Conservation (phyloP, 2,888 invertebrate species). For the Drosophila koepferae region DNA sequence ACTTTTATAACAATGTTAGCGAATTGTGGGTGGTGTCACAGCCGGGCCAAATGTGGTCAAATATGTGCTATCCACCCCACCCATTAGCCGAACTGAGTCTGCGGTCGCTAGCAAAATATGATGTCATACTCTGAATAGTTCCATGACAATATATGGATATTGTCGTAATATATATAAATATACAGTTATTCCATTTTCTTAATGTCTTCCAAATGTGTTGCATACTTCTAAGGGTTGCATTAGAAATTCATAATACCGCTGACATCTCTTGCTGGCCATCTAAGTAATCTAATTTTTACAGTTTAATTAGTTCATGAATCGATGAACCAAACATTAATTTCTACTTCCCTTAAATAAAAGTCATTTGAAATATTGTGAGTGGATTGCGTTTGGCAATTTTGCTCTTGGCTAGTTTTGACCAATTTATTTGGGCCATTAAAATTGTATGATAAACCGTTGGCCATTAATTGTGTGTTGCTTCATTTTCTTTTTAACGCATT, state of each 20-base stretch:
- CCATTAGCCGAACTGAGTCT: conserved; percentile 14
- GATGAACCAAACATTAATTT: background rate
- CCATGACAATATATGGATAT: conserved; percentile 1
- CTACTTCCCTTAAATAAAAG: background rate
- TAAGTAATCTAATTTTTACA: background rate
- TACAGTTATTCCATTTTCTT: background rate
- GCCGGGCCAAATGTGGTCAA: conserved; percentile 23
- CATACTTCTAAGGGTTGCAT: conserved; percentile 1
- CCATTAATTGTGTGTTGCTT: conserved; percentile 80
- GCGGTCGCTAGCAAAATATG: conserved; percentile 71
- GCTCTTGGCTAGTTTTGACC: conserved; percentile 60
- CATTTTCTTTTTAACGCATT: conserved; percentile 81
- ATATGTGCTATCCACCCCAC: background rate
- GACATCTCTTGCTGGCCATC: background rate
- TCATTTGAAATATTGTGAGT: background rate
- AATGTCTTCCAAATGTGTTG: background rate
- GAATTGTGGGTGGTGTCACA: conserved; percentile 38
- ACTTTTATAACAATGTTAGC: conserved; percentile 80
- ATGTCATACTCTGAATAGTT: conserved; percentile 73
- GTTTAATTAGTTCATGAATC: background rate
- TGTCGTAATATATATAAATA: background rate
- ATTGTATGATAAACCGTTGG: conserved; percentile 77
- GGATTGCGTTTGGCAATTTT: conserved; percentile 37
- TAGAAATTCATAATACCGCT: background rate
- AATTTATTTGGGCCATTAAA: conserved; percentile 81